Conservation (phyloP, 2,797 vertebrate genomes). For the Muscicapa striata region DNA sequence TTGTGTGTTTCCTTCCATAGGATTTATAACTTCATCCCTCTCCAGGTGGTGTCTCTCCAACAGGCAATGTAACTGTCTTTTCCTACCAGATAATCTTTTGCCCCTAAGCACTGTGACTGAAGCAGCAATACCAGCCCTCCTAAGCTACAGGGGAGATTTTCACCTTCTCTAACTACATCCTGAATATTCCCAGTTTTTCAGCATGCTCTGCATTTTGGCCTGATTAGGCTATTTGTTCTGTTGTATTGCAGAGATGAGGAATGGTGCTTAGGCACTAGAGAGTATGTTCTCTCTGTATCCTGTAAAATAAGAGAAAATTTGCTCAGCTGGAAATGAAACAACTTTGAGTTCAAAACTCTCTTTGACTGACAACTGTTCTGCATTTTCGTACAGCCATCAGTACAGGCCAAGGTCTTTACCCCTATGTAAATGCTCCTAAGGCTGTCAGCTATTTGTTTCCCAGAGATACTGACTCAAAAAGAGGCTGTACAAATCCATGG, state of each 20-base stretch:
- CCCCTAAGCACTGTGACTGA: neutral
- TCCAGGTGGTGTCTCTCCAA: neutral
- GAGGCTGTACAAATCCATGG: neutral
- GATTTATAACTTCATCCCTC: neutral
- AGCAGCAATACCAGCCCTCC: neutral
- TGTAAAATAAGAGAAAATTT: slow-evolving; percentile 47
- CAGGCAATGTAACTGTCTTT: neutral
- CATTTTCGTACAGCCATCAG: neutral
- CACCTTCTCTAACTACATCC: neutral
- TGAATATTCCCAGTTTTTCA: slow-evolving; percentile 38
- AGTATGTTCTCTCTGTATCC: slow-evolving; percentile 27
- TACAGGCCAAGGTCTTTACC: neutral
- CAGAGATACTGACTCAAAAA: neutral
- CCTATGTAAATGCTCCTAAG: neutral
- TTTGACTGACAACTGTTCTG: neutral
- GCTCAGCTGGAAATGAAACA: slow-evolving; percentile 51
- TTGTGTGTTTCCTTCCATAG: neutral
- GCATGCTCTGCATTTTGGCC: slow-evolving; percentile 42
- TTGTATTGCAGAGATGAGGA: slow-evolving; percentile 23
- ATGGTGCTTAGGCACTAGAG: slow-evolving; percentile 25
- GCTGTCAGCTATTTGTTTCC: neutral
- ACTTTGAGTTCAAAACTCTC: slow-evolving; percentile 28
- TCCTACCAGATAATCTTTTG: neutral
- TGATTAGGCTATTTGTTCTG: slow-evolving; percentile 63
- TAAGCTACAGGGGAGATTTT: neutral